These are phyloP conservation scores for Nezara viridula DNA, from an alignment of 2,888 invertebrate species.

Conservation along the genomic window DNA sequence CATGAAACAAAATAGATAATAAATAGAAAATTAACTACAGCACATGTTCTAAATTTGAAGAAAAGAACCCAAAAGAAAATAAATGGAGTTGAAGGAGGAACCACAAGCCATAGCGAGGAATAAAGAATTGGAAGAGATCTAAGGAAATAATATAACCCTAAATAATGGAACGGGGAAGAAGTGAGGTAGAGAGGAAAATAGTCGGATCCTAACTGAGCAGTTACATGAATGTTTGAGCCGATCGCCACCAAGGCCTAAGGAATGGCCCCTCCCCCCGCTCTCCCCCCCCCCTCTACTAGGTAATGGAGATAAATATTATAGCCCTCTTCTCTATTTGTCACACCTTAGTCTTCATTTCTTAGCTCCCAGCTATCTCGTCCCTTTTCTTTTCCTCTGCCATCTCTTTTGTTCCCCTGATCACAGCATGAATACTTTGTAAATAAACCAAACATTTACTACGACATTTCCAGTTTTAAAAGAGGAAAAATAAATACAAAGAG, in stretches of 20 bases:
- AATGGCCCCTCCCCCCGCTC: not conserved
- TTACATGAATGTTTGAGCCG: constrained; percentile 55
- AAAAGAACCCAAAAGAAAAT: not conserved
- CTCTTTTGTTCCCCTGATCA: no score
- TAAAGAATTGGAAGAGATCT: not conserved
- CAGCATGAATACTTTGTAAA: no score
- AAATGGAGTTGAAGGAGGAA: not conserved
- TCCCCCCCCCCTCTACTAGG: no score
- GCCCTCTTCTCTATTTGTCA: not conserved
- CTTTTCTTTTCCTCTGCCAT: not conserved
- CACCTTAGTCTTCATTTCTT: constrained; percentile 44
- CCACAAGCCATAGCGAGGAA: not conserved
- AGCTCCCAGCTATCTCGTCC: not conserved
- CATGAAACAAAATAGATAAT: no score
- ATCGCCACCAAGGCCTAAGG: constrained; percentile 19
- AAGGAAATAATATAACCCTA: constrained; percentile 52
- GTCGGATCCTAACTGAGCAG: not conserved
- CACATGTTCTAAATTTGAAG: not conserved
- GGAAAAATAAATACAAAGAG: no score
- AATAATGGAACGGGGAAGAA: constrained; percentile 35
- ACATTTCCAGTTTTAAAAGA: no score
- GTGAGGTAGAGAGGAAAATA: not conserved
- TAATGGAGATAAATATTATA: constrained; percentile 47
- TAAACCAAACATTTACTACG: no score
- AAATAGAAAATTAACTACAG: not conserved